A percentile compares a stretch with the other conserved stretches of the same genome.
Conservation (phyloP, 2,888 invertebrate species). For the Bruchidius siliquastri region DNA sequence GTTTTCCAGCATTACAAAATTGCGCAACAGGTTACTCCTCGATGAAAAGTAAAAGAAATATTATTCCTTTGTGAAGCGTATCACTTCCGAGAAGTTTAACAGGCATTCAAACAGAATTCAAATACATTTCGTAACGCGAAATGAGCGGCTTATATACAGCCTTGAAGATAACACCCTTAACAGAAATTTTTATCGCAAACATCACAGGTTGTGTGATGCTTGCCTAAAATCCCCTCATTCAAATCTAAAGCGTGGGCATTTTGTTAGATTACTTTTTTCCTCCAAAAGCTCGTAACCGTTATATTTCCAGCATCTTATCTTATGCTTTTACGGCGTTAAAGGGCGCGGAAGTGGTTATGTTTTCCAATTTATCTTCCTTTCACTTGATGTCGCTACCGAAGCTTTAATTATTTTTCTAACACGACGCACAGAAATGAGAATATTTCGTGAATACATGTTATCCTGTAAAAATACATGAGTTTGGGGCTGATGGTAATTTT, state of each 20-base stretch:
- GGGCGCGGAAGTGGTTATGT: not conserved
- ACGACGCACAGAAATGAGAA: not conserved
- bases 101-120: not conserved
- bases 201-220: not conserved
- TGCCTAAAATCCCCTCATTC: not conserved
- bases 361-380: not conserved
- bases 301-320: not conserved
- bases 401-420: not conserved
- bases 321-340: not conserved
- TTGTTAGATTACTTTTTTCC: not conserved
- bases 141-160: not conserved
- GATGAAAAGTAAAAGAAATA: too few species aligned
- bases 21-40: too few species aligned
- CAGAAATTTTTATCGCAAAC: not conserved
- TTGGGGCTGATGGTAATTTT: too few species aligned
- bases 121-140: not conserved
- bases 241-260: not conserved
- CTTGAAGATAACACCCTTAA: not conserved
- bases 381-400: not conserved
- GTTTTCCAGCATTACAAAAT: too few species aligned
- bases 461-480: too few species aligned
- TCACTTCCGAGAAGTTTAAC: not conserved
- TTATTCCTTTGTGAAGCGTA: not conserved
- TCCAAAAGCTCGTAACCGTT: not conserved
- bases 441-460: too few species aligned